These are phyloP conservation scores for Tretioscincus oriximinensis DNA, from an alignment of 2,113 vertebrate genomes.

Conservation along the genomic window DNA sequence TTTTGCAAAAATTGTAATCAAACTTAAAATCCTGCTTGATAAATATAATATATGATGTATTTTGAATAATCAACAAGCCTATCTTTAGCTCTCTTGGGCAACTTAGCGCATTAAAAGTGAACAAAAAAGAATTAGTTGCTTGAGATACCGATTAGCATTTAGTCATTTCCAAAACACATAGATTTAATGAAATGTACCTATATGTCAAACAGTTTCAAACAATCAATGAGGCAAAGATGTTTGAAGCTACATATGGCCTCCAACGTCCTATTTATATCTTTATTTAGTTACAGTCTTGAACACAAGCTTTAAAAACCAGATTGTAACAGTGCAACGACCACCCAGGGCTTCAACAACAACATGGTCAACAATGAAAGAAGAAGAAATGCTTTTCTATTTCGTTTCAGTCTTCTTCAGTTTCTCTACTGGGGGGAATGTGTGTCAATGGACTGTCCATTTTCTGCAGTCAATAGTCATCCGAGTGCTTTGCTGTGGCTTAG, in stretches of 20 bases:
- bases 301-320: neutral
- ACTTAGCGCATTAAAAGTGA: neutral
- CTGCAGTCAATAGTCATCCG: neutral
- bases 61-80: neutral
- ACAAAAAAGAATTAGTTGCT: neutral
- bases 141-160: neutral
- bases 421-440: neutral
- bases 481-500: neutral
- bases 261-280: neutral
- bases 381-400: neutral
- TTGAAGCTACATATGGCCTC: too few species aligned
- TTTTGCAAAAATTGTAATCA: neutral
- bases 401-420: neutral
- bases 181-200: rapidly evolving
- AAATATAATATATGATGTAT: neutral
- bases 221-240: too few species aligned
- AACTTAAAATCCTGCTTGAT: neutral
- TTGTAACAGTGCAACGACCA: neutral
- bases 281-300: neutral
- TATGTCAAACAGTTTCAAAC: neutral
- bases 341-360: neutral
- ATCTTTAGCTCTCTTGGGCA: neutral
- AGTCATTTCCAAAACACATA: constrained; percentile 14
- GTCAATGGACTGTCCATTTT: neutral
- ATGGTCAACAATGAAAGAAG: neutral